phyloP scores from a whole-genome alignment of 2,888 invertebrate species.

The Protophormia terraenovae region DNA sequence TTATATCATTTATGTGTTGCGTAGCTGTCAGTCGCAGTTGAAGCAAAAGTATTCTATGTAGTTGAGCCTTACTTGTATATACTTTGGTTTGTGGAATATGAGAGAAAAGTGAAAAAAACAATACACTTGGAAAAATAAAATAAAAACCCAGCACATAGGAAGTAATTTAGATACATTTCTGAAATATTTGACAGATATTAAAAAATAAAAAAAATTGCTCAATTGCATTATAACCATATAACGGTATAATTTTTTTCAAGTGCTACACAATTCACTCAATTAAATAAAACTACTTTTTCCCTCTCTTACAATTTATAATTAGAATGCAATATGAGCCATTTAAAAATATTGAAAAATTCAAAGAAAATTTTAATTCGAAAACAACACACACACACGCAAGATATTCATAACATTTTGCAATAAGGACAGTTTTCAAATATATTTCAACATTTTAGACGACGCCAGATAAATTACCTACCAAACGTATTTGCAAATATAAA shows the following conservation, averaged over 20 bases:
- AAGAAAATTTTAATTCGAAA: not conserved
- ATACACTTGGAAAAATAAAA: no score
- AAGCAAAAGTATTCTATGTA: no score
- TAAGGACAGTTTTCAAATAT: not conserved
- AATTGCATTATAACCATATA: no score
- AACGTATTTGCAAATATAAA: not conserved
- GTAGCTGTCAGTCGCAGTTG: no score
- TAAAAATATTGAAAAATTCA: not conserved
- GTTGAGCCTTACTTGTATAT: no score
- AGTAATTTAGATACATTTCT: no score
- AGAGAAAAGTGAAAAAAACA: not conserved
- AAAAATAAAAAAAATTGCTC: no score
- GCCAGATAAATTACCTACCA: not conserved
- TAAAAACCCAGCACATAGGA: no score
- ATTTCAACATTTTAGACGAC: not conserved
- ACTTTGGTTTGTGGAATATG: not conserved
- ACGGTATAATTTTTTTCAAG: no score
- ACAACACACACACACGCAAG: not conserved
- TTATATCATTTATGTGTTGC: no score
- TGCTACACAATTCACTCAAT: no score
- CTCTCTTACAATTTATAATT: not conserved
- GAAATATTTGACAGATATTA: no score
- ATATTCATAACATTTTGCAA: slow-evolving; percentile 32
- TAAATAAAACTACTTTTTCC: not conserved
- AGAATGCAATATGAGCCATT: not conserved